Evolutionary conservation across 2,113 vertebrate species (phyloP).

Genomic region (Ibidorhyncha struthersii): DNA sequence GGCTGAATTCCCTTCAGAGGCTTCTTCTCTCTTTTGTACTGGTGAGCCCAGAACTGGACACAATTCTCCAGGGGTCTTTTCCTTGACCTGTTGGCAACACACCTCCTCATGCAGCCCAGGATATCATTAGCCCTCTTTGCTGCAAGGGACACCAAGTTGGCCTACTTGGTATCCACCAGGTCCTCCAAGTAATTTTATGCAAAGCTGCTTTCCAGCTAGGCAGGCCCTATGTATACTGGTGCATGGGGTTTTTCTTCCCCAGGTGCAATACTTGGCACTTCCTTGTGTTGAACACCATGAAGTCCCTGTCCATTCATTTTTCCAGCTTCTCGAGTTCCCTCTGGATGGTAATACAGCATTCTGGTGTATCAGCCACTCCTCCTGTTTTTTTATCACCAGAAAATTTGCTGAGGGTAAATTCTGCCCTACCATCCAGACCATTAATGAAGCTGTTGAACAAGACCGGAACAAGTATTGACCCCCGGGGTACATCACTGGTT

Average conservation of each 20-base stretch:
- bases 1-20: background rate
- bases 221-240: background rate
- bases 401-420: background rate
- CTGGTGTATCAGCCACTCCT: background rate
- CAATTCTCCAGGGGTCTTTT: background rate
- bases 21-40: background rate
- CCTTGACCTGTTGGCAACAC: background rate
- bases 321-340: background rate
- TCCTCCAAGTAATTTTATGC: background rate
- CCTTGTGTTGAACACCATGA: background rate
- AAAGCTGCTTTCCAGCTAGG: background rate
- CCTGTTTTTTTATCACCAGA: background rate
- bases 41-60: background rate
- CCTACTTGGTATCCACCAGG: background rate
- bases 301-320: background rate
- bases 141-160: rapidly evolving
- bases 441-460: background rate
- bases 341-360: background rate
- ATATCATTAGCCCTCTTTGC: rapidly evolving
- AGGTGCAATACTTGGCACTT: background rate
- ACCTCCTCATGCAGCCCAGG: background rate
- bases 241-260: background rate
- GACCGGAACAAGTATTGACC: background rate
- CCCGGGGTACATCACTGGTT: background rate
- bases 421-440: background rate